Evolutionary conservation across 2,888 invertebrate genomes (phyloP).

Genomic region (Trissolcus brochymenae): DNA sequence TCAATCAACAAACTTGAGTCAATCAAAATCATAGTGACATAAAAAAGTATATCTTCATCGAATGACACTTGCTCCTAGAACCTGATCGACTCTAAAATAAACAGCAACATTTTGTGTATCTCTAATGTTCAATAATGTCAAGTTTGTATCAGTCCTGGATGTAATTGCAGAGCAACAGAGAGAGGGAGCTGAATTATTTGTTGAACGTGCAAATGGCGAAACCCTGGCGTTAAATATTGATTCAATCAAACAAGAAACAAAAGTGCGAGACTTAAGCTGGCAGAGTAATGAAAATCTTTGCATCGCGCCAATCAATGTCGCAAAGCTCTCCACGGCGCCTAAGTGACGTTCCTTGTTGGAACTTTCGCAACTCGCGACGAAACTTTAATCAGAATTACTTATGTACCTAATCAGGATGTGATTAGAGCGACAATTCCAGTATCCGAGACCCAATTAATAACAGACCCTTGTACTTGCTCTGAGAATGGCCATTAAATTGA

Average conservation of each 20-base stretch:
- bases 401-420: conserved; percentile 47
- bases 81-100: no score
- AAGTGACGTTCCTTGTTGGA: conserved; percentile 36
- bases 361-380: conserved; percentile 31
- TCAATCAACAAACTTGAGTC: no score
- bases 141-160: no score
- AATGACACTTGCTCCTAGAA: no score
- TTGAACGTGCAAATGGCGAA: no score
- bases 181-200: no score
- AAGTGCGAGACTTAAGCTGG: conserved; percentile 1
- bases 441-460: conserved; percentile 37
- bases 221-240: not conserved
- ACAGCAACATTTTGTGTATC: no score
- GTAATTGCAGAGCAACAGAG: no score
- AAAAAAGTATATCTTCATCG: no score
- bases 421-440: conserved; percentile 46
- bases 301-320: conserved; percentile 7
- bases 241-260: conserved; percentile 4
- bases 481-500: conserved; percentile 10
- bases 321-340: conserved; percentile 25
- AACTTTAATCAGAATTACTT: conserved; percentile 48
- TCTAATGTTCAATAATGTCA: no score
- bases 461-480: conserved; percentile 4
- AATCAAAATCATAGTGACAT: no score
- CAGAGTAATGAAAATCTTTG: conserved; percentile 18